Evolutionary conservation across 2,113 vertebrate species (phyloP).

Genomic region (Shinisaurus crocodilurus): DNA sequence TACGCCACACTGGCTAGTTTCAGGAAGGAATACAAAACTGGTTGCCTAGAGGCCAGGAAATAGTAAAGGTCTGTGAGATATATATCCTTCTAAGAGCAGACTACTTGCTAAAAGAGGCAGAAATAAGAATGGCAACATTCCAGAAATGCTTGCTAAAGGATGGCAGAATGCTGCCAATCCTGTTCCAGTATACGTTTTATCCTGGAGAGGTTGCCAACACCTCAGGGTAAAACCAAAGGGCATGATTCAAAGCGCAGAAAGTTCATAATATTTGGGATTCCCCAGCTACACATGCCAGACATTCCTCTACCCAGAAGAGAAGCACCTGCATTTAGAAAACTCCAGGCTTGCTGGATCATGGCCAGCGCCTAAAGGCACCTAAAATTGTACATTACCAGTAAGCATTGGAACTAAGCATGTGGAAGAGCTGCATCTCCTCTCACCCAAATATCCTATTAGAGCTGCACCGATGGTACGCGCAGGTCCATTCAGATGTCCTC

Average conservation of each 20-base stretch:
- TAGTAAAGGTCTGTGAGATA: background rate
- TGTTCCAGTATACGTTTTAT: background rate
- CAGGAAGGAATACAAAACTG: background rate
- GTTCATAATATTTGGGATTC: background rate
- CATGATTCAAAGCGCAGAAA: background rate
- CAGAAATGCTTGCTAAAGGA: background rate
- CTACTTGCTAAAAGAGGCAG: background rate
- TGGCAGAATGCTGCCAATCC: background rate
- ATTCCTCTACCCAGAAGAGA: background rate
- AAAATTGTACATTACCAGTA: background rate
- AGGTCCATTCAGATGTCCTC: conserved; percentile 93
- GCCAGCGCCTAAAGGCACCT: background rate
- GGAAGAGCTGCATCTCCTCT: conserved; percentile 37
- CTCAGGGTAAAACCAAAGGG: background rate
- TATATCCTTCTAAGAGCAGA: background rate
- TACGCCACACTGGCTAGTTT: too few species aligned
- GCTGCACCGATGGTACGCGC: conserved; percentile 92
- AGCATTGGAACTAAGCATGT: background rate
- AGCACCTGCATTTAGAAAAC: background rate
- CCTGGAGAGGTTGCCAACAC: background rate
- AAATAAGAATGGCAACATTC: background rate
- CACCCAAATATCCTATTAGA: conserved; percentile 97
- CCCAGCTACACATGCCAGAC: background rate
- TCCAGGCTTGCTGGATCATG: background rate
- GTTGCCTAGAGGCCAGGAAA: background rate